Percentiles rank a stretch among this genome's conserved stretches.
Conservation (phyloP, 2,888 invertebrate species). For the Belgica antarctica region DNA sequence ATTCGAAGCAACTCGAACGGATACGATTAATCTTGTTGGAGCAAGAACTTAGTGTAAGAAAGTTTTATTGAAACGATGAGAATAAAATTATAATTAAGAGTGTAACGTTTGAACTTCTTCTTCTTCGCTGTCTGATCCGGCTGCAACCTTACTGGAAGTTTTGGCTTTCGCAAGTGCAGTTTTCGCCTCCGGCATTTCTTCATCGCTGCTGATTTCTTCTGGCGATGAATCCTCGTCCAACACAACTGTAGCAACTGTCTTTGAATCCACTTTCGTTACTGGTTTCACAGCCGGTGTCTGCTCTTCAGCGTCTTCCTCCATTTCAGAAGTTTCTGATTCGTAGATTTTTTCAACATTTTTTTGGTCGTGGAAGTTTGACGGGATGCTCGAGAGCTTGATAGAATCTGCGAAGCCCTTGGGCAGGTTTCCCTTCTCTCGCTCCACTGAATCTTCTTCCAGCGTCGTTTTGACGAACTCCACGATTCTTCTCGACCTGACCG, state of each 20-base stretch:
- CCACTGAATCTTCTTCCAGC: slow-evolving; percentile 63
- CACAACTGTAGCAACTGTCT: background rate
- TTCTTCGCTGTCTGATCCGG: slow-evolving; percentile 20
- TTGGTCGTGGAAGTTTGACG: background rate
- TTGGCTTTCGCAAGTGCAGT: background rate
- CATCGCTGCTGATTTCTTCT: slow-evolving; percentile 18
- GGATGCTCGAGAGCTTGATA: slow-evolving; percentile 11
- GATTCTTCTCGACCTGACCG: slow-evolving; percentile 64
- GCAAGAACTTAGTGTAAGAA: slow-evolving; percentile 16
- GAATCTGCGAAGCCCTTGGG: slow-evolving; percentile 23
- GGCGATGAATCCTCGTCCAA: background rate
- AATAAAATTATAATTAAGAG: background rate
- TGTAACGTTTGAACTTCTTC: background rate
- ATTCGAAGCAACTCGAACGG: slow-evolving; percentile 63
- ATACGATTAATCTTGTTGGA: background rate
- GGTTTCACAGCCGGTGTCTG: background rate
- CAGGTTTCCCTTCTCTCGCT: slow-evolving; percentile 51
- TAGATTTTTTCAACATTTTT: slow-evolving; percentile 17
- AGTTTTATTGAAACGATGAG: background rate
- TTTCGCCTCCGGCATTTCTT: background rate
- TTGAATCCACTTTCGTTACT: background rate
- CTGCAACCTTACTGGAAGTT: background rate
- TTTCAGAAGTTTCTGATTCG: background rate
- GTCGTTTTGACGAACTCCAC: slow-evolving; percentile 69
- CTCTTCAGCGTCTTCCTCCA: background rate